Base-by-base conservation (phyloP, 2,113 vertebrate species). In the Piaya cayana region DNA sequence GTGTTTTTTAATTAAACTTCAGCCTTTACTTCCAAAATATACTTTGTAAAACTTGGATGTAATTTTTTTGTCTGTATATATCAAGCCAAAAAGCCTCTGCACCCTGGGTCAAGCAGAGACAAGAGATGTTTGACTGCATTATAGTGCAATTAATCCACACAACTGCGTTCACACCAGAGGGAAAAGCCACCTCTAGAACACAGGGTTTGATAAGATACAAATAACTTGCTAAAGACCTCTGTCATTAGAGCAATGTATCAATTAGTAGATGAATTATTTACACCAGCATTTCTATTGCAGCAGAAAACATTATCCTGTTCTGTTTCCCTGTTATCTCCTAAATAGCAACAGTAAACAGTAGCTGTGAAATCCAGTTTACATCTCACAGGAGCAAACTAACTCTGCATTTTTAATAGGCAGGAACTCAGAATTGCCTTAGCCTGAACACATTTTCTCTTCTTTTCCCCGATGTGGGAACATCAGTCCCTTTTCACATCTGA, bases 181-280 rank as follows among this genome's bases (percentile, higher is more conserved):
- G 30, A 0, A 74, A 91, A 93, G 58, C 39, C 59, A 79, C 75
- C 63, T 76, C 76, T 59, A 59, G 50, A 88, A 94, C 3, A 77
- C 42, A 83, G 26, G 12, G 26, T 42, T 86, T 56, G 29, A 56
- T 70, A 71, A 6, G 23, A 90, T 68, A 90, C 37, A 95, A 94
- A 63, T 74, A 89, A 79, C 47, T 21, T 88, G 62, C 70, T 90
- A 88, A 85, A 82, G 65, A 77, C 27, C 63, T 65, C 59, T 80
- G 55, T 83, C 56, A 81, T 67, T 79, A 94, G 12, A 86, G 71
- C 36, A 68, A 52, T 17, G n/a, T 77, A 83, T 37, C 67, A 70
- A 96, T 88, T 83, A 94, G 47, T 59, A 92, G 93, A 74, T 76
- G 55, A 65, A 80, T 81, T 32, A 20, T 94, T 93, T 86, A 70